Percentiles rank a stretch among this genome's conserved stretches.
Conservation (phyloP, 2,888 invertebrate species). For the Ceraclea dissimilis region DNA sequence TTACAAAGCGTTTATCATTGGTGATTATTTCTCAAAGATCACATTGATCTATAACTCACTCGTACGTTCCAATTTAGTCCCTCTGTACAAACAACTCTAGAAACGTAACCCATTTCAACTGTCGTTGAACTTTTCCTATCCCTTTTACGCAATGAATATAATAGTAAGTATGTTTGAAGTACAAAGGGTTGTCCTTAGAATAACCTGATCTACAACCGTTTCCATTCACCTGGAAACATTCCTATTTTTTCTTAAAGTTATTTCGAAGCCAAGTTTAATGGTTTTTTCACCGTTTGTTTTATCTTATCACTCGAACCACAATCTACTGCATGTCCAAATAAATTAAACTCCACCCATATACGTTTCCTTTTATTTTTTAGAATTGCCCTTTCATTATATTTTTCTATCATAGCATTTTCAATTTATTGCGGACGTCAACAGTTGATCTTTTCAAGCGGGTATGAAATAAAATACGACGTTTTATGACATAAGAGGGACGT, state of each 20-base stretch:
- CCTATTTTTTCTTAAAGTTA: neutral
- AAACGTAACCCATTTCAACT: neutral
- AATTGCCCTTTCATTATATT: no score
- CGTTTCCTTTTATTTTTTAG: no score
- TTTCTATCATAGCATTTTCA: no score
- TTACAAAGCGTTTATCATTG: constrained; percentile 1
- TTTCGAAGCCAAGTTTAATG: neutral
- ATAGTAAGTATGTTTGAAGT: neutral
- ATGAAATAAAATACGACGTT: no score
- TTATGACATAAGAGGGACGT: no score
- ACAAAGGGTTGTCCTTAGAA: neutral
- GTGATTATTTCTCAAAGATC: constrained; percentile 1
- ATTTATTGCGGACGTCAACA: no score
- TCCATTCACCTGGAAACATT: neutral
- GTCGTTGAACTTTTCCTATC: neutral
- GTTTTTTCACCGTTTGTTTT: neutral
- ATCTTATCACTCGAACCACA: neutral
- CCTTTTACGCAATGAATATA: neutral
- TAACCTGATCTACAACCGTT: neutral
- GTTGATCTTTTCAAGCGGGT: no score
- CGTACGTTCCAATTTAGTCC: neutral
- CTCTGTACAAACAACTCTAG: neutral
- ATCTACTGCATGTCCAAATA: no score
- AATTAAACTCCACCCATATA: no score
- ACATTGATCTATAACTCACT: constrained; percentile 1